phyloP scores from a whole-genome alignment of 2,113 vertebrate genomes.

The Psilopsiagon aymara region DNA sequence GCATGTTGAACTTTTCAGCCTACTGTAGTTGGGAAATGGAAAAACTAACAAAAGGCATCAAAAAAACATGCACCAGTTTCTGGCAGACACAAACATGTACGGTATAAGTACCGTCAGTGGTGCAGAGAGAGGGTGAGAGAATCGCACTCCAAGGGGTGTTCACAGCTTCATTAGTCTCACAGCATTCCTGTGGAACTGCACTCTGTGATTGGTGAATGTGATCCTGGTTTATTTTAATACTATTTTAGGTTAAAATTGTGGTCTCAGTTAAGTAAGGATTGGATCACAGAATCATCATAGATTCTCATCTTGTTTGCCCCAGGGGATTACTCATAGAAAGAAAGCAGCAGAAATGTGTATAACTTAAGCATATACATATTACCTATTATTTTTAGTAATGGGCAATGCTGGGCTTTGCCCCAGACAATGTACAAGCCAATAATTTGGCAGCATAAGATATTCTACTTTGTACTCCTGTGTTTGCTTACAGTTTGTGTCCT shows the following conservation, averaged over 20 bases:
- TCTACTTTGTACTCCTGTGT: neutral
- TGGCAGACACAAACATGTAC: neutral
- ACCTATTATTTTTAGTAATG: neutral
- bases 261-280: neutral
- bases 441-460: neutral
- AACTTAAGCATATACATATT: neutral
- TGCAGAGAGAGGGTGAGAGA: neutral
- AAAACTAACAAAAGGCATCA: neutral
- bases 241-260: neutral
- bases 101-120: neutral
- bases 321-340: neutral
- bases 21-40: neutral
- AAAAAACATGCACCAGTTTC: neutral
- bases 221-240: neutral
- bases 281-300: neutral
- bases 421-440: neutral
- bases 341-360: neutral
- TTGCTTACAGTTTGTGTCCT: neutral
- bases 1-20: neutral
- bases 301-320: neutral
- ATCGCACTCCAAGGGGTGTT: neutral
- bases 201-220: neutral
- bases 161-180: fast-evolving
- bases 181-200: neutral
- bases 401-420: neutral